These are phyloP conservation scores for Aphelocoma californica DNA, from an alignment of 2,797 vertebrate species.

Conservation along the genomic window DNA sequence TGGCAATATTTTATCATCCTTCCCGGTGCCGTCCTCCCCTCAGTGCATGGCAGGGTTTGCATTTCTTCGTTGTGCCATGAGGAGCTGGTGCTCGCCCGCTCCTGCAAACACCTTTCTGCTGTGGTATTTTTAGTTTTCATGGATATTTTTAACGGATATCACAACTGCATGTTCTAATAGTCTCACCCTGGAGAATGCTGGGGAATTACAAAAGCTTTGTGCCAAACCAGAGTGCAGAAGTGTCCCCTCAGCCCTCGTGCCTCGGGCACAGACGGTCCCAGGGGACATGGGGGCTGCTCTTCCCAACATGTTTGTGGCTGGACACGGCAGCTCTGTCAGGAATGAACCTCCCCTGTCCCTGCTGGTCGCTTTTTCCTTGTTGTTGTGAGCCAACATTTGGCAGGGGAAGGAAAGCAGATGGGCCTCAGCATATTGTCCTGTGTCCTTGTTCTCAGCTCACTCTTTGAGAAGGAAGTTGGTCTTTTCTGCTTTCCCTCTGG, in stretches of 20 bases:
- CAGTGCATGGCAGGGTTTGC: neutral
- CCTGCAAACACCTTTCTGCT: neutral
- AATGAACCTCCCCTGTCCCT: neutral
- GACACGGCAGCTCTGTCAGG: neutral
- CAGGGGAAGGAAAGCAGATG: slow-evolving; percentile 63
- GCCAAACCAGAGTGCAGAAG: neutral
- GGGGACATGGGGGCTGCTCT: neutral
- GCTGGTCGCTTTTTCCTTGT: slow-evolving; percentile 26
- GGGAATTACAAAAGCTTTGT: neutral
- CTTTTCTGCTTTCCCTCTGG: neutral
- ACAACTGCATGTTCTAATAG: neutral
- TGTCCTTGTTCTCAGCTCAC: neutral
- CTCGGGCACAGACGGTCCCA: neutral
- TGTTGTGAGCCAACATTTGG: slow-evolving; percentile 17
- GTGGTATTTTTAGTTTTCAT: neutral
- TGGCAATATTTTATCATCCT: slow-evolving; percentile 76
- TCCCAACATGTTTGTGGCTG: neutral
- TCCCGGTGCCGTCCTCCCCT: neutral
- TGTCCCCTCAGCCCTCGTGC: neutral
- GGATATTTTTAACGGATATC: neutral
- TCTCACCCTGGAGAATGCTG: neutral
- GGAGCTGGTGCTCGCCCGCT: neutral
- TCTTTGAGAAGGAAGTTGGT: neutral
- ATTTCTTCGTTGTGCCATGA: neutral
- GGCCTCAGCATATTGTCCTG: neutral